Evolutionary conservation across 2,113 vertebrate genomes (phyloP), one percentile per base, ranked within the genome.

Genomic region (Oenanthe oenanthe): DNA sequence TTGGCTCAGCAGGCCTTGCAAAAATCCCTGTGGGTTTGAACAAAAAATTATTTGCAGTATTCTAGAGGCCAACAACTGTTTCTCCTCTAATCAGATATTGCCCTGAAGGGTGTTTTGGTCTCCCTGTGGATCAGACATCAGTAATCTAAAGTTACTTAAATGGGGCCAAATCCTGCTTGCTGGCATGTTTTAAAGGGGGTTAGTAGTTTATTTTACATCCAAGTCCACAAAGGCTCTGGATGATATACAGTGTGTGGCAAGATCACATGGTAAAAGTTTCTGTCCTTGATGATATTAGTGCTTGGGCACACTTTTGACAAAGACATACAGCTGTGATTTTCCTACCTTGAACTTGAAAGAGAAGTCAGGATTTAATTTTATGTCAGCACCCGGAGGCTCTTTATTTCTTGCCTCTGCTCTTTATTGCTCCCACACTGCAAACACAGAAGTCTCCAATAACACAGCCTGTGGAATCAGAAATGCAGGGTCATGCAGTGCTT

Each of bases 291-390:
- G 72, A 86, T 90, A 77, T 84, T 96, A 88, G 90, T 81, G 82
- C 88, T 94, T 40, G 90, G 88, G 90, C 90, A 85, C 83, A 90
- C 75, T 95, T 93, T 48, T 93, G 94, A 96, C 94, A 96, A 45
- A 94, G 96, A 96, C 48, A 65, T 67, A 97, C 1, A 9, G 56
- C 92, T 96, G 88, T 97, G 96, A 97, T 97, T 96, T 97, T 97
- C 90, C 90, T 95, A 96, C 88, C 93, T 97, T 96, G 93, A 96
- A 96, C 96, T 92, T 96, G 92, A 90, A 93, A 96, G 90, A 92
- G 85, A 81, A 96, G 94, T 94, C 93, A 91, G 94, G 96, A 96
- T 95, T 96, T 95, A 89, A 94, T 95, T 96, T 97, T 89, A 96
- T 95, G 84, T 96, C 92, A 73, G 92, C 86, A 93, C 95, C 96